phyloP scores from a whole-genome alignment of 2,888 invertebrate genomes.

The Zaprionus bogoriensis region DNA sequence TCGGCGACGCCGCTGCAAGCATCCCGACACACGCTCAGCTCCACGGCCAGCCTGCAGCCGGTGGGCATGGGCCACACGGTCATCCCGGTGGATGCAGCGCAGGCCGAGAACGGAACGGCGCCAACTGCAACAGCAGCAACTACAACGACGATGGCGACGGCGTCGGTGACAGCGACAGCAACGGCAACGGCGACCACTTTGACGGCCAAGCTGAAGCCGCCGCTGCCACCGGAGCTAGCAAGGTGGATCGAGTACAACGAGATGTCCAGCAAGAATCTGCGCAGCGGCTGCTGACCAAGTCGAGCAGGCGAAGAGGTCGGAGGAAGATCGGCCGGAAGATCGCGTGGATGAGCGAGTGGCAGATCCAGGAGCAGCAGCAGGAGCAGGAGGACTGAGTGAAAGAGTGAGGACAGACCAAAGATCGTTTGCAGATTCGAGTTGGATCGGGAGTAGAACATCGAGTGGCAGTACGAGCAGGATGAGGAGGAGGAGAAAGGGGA shows the following conservation, averaged over 20 bases:
- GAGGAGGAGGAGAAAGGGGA: too few species aligned
- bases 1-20: slow-evolving; percentile 62
- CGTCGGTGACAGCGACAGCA: slow-evolving; percentile 18
- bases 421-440: too few species aligned
- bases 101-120: slow-evolving; percentile 76
- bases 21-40: slow-evolving; percentile 65
- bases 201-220: slow-evolving; percentile 84
- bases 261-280: slow-evolving; percentile 87
- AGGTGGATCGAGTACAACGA: slow-evolving; percentile 89
- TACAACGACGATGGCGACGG: neutral
- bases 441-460: too few species aligned
- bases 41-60: slow-evolving; percentile 68
- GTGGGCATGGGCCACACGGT: slow-evolving; percentile 27
- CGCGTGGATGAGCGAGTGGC: neutral
- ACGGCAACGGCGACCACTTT: slow-evolving; percentile 5
- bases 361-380: neutral
- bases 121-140: slow-evolving; percentile 4
- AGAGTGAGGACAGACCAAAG: too few species aligned
- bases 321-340: neutral
- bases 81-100: slow-evolving; percentile 1
- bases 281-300: slow-evolving; percentile 81
- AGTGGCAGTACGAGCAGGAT: too few species aligned
- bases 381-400: too few species aligned
- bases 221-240: slow-evolving; percentile 86
- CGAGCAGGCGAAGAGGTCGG: neutral